A percentile compares a stretch with the other conserved stretches of the same genome.
Conservation (phyloP, 1,140 invertebrate genomes). For the Zaprionus tsacasi region DNA sequence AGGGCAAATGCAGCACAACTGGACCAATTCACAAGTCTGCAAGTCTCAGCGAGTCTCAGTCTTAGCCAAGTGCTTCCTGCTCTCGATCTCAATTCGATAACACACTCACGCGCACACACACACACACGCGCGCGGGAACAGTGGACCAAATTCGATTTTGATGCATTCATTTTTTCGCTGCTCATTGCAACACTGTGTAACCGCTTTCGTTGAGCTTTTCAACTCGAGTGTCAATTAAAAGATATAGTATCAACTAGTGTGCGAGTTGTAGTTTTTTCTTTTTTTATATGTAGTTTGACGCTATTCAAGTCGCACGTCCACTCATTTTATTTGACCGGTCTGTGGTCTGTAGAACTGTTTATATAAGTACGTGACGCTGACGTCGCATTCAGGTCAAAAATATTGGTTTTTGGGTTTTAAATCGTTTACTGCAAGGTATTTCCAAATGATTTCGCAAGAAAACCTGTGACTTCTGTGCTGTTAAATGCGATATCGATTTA, state of each 20-base stretch:
- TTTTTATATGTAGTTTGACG: background rate
- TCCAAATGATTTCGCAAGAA: conserved; percentile 41
- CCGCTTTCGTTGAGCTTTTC: conserved; percentile 28
- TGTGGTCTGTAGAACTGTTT: conserved; percentile 43
- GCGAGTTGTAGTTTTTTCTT: background rate
- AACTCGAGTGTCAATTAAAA: conserved; percentile 54
- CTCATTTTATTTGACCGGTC: conserved; percentile 36
- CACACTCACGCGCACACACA: background rate
- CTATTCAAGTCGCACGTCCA: conserved; percentile 37
- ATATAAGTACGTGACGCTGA: conserved; percentile 41
- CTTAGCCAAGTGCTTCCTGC: conserved; percentile 41
- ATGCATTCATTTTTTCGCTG: conserved; percentile 24
- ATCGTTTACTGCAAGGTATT: conserved; percentile 34
- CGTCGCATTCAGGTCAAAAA: conserved; percentile 6
- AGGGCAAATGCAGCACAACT: conserved; percentile 31
- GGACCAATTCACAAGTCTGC: conserved; percentile 19
- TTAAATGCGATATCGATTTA: background rate
- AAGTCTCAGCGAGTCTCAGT: background rate
- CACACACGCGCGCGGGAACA: background rate
- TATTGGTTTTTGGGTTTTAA: conserved; percentile 50
- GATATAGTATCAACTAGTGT: conserved; percentile 35
- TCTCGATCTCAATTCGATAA: conserved; percentile 28
- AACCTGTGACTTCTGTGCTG: conserved; percentile 15
- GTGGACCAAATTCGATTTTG: conserved; percentile 21
- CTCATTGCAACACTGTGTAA: conserved; percentile 24